phyloP scores from a whole-genome alignment of 2,888 invertebrate species.

The Apotomis turbidana region DNA sequence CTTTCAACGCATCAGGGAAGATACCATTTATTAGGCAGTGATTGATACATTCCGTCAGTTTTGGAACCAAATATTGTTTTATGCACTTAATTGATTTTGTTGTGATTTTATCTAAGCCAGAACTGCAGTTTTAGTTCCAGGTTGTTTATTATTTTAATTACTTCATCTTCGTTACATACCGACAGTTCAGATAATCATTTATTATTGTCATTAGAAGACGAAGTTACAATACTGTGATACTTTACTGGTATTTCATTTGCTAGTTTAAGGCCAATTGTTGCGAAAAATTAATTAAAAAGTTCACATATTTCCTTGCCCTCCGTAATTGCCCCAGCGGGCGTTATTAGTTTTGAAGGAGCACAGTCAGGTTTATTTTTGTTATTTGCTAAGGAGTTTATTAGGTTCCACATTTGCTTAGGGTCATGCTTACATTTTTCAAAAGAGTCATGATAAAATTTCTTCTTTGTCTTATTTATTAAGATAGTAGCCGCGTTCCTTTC shows the following conservation, averaged over 20 bases:
- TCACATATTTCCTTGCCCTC: constrained; percentile 24
- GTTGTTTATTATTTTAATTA: constrained; percentile 36
- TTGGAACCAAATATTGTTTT: constrained; percentile 25
- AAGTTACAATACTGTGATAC: constrained; percentile 12
- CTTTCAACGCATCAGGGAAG: too few species aligned
- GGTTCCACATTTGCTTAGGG: constrained; percentile 22
- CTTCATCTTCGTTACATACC: constrained; percentile 26
- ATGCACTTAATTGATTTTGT: constrained; percentile 41
- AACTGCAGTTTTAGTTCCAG: constrained; percentile 36
- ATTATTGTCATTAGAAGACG: neutral
- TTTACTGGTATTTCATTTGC: constrained; percentile 5
- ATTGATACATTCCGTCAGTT: constrained; percentile 27
- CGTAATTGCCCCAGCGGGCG: neutral
- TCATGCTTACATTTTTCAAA: constrained; percentile 19
- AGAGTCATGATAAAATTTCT: constrained; percentile 2
- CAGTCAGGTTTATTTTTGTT: constrained; percentile 15
- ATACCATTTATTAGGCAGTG: neutral
- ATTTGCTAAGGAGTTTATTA: constrained; percentile 13
- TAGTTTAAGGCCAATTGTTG: constrained; percentile 22
- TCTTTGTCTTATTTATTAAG: neutral
- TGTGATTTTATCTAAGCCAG: constrained; percentile 40
- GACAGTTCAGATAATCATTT: constrained; percentile 5
- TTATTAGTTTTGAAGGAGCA: constrained; percentile 8
- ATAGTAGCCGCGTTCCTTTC: neutral
- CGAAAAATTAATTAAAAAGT: constrained; percentile 28